Evolutionary conservation across 2,888 invertebrate species (phyloP), one percentile per base, ranked within the genome.

Genomic region (Pollenia angustigena): DNA sequence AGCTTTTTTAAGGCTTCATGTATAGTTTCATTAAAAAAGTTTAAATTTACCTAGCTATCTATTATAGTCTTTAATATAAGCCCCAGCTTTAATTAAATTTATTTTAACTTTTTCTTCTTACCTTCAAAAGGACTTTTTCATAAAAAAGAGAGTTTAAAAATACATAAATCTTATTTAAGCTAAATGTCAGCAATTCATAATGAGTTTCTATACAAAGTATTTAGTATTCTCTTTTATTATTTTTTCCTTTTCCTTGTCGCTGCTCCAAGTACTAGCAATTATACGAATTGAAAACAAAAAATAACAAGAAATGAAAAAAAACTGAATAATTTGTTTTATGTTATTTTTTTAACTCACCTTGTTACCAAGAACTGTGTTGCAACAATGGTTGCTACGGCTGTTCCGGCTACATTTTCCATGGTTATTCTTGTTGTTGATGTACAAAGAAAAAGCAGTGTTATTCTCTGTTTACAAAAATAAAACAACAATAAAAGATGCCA

Each of bases 151-250:
- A 23, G 23, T 23, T 62, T 42, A 62, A 75, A 75, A 81, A 68
- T 60, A 44, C 56, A 68, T 81, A 81, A 75, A 75, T 81, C 58
- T 75, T 58, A 32, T 60, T 81, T 81, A 81, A 81, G 68, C 68
- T 75, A 68, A 75, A 60, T 50, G 52, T 75, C 81, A 69, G 60
- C 66, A 68, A 81, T 81, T 81, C 58, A 75, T 74, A 68, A 75
- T 68, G 54, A 44, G 69, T 42, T 62, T 52, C 50, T 52, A 75
- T 75, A 44, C 23, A 68, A 75, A 68, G 50, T 58, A 68, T 75
- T 81, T 68, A 68, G 52, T 40, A 50, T 42, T 64, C 48, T 64
- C 66, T 46, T 16, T 64, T 32, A 32, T 32, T 32, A 6, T 32
- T 32, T 32, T 32, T 32, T 32, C 4, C 32, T 32, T 32, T 32